Evolutionary conservation across 2,888 invertebrate species (phyloP).

Genomic region (Parthenolecanium corni): DNA sequence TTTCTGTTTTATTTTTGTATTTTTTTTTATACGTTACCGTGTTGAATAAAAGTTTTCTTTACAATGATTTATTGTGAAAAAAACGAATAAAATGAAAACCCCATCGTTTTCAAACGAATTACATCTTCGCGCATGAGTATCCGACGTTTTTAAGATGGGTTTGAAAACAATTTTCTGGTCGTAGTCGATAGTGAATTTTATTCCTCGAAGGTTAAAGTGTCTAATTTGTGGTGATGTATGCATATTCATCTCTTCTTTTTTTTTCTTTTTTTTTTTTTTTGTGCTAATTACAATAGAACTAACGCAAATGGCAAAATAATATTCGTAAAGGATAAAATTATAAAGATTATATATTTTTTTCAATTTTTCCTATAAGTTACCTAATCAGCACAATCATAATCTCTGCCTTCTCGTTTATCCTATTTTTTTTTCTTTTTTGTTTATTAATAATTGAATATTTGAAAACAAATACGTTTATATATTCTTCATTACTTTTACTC

Average conservation of each 20-base stretch:
- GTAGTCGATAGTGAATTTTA: not conserved
- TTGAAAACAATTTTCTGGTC: not conserved
- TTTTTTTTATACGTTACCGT: no score
- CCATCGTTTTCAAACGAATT: no score
- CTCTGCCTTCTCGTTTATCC: not conserved
- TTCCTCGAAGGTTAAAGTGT: not conserved
- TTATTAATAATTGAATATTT: not conserved
- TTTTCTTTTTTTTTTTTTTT: not conserved
- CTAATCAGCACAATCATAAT: slow-evolving; percentile 1
- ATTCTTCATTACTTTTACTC: not conserved
- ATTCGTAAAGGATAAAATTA: not conserved
- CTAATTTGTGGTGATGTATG: no score
- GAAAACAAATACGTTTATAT: not conserved
- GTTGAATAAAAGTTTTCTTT: no score
- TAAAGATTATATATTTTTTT: not conserved
- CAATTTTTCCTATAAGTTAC: not conserved
- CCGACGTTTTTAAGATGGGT: not conserved
- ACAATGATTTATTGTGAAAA: no score
- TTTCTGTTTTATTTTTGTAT: no score
- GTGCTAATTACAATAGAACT: not conserved
- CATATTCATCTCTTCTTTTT: not conserved
- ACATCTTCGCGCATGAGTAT: not conserved
- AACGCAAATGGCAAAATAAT: not conserved
- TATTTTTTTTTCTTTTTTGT: not conserved
- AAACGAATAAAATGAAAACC: no score